Conservation (phyloP, 2,888 invertebrate genomes). For the Eudemis profundana region DNA sequence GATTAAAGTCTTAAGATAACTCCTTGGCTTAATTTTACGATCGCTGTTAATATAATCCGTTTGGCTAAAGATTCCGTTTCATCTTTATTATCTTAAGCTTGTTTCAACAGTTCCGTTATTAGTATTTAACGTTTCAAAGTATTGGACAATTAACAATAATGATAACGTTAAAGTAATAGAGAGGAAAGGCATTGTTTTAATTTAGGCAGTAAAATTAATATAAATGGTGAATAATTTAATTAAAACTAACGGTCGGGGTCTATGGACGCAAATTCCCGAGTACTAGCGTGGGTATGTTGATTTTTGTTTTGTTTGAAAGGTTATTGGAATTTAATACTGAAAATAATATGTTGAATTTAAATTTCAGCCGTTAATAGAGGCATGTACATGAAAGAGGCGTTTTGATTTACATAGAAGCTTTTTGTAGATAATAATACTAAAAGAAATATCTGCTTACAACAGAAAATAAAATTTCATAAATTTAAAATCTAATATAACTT, state of each 20-base stretch:
- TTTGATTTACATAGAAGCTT: background rate
- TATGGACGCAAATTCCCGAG: background rate
- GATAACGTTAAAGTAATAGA: slow-evolving; percentile 6
- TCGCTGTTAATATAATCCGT: slow-evolving; percentile 23
- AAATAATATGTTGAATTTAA: background rate
- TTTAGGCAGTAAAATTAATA: slow-evolving; percentile 2
- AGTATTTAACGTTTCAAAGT: slow-evolving; percentile 24
- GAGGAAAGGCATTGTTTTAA: slow-evolving; percentile 15
- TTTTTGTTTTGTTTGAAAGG: background rate
- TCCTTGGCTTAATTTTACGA: slow-evolving; percentile 31
- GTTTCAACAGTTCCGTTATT: slow-evolving; percentile 26
- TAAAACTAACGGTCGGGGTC: background rate
- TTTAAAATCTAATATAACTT: background rate
- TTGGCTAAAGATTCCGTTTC: slow-evolving; percentile 24
- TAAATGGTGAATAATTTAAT: slow-evolving; percentile 16
- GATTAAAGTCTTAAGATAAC: slow-evolving; percentile 33
- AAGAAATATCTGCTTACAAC: background rate
- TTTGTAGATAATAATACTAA: background rate
- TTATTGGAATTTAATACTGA: background rate
- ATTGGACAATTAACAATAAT: slow-evolving; percentile 32
- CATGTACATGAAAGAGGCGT: background rate
- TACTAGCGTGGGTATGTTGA: background rate
- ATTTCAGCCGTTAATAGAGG: background rate
- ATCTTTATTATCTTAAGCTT: slow-evolving; percentile 34
- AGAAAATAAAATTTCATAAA: background rate